phyloP scores from a whole-genome alignment of 2,797 vertebrate genomes.

The Myripristis jacobus region DNA sequence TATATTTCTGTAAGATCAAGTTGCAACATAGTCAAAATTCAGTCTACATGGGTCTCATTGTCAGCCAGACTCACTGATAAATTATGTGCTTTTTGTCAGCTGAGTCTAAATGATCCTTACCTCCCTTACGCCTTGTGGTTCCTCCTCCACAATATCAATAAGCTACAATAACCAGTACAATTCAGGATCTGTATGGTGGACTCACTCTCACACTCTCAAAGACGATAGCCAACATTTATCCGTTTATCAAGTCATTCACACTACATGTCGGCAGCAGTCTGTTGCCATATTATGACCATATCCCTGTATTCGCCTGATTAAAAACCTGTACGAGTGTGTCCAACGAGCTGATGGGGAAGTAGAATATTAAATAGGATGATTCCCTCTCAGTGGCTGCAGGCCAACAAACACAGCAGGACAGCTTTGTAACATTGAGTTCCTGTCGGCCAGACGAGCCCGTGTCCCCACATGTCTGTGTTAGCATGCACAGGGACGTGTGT shows the following conservation, averaged over 20 bases:
- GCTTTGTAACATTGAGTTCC: constrained; percentile 63
- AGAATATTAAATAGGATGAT: constrained; percentile 51
- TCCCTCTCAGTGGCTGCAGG: constrained; percentile 43
- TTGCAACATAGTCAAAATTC: too few relatives aligned
- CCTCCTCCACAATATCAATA: too few relatives aligned
- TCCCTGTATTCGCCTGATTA: constrained; percentile 40
- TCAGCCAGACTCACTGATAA: too few relatives aligned
- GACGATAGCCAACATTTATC: too few relatives aligned
- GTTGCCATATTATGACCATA: constrained; percentile 34
- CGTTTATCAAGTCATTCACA: background rate
- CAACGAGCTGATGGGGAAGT: constrained; percentile 29
- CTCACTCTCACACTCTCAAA: too few relatives aligned
- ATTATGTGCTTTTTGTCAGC: too few relatives aligned
- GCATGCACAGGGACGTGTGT: constrained; percentile 19
- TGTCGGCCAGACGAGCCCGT: constrained; percentile 41
- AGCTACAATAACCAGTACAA: too few relatives aligned
- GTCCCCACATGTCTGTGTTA: constrained; percentile 4
- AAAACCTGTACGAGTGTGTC: constrained; percentile 25
- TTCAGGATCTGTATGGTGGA: too few relatives aligned
- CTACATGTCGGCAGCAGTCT: constrained; percentile 30
- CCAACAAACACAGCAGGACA: constrained; percentile 54
- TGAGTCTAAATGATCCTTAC: too few relatives aligned
- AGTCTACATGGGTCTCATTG: too few relatives aligned
- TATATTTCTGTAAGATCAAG: too few relatives aligned
- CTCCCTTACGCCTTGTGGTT: too few relatives aligned